Evolutionary conservation across 2,888 invertebrate genomes (phyloP), one percentile per base, ranked within the genome.

Genomic region (Pollenia griseotomentosa): DNA sequence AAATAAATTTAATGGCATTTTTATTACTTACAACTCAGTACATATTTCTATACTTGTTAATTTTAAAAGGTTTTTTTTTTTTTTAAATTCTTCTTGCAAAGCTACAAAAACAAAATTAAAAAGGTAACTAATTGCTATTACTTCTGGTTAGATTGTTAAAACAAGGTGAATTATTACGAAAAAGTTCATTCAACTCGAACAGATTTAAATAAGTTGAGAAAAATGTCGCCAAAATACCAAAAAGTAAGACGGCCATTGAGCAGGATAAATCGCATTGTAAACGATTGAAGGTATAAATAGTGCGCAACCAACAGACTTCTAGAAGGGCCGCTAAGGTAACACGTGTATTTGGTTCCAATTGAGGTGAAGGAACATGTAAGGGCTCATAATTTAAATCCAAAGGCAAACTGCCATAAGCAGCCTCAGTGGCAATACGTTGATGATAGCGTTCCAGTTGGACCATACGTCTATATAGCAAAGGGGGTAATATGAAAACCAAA

Each of bases 401-500:
- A 0, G 92, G 93, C 23, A 93, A 83, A 23, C 92, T 93, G 19
- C 93, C 93, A 57, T 93, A 93, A 48, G 91, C 91, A 0, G 93
- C 93, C 59, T 93, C 93, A 3, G 91, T 90, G 0, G 90, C 91
- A 16, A 92, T 90, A 3, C 93, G 91, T 53, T 92, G 91, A 85
- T 93, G 92, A 23, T 90, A 90, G 9, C 91, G 90, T 88, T 94
- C 93, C 89, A 96, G 94, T 71, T 94, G 94, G 74, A 95, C 93
- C 11, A 97, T 95, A 91, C 95, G 96, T 0, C 96, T 94, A 92
- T 97, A 98, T 90, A 98, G 95, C 59, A 98, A 89, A 0, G 98
- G 97, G 0, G 98, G 98, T 83, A 97, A 95, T 84, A 98, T 95
- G 89, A 98, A 98, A 90, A 97, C 96, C 12, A 98, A 93, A 0